Evolutionary conservation across 2,888 invertebrate genomes (phyloP), one percentile per base, ranked within the genome.

Genomic region (Tuberolachnus salignus): DNA sequence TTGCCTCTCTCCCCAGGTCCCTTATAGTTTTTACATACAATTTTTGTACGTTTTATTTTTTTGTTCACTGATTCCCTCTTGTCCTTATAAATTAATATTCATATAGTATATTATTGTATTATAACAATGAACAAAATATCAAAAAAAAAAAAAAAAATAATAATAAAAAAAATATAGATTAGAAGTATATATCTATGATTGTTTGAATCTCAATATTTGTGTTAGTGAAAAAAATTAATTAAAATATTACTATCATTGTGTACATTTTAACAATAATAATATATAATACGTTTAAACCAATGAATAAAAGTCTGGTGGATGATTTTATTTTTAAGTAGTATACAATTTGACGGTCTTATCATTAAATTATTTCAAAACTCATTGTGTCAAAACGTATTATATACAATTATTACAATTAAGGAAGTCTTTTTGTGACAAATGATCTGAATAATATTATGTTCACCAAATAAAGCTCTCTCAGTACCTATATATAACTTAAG

Each of bases 111-210:
- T 34, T 34, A 34, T 34, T 3, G 6, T 4, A 34, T 66, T 42
- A n/a, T 66, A 55, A 75, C 44, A 19, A 66, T 57, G 66, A 75
- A 75, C 66, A 75, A 73, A 72, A 70, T 59, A 26, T n/a, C 26
- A 26, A 34, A 66, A 66, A 51, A 72, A 70, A 72, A 26, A 23
- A 49, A 26, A 34, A 66, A 66, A 51, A 66, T 46, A 46, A 66
- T 9, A 13, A 26, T 10, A 13, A 34, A 34, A 34, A 34, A 34
- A 34, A 10, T 11, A 19, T 64, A 74, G 53, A 53, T 63, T 53
- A 53, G 51, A 21, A 53, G 55, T 19, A 55, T 10, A 42, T 42
- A 34, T 21, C 19, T 57, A 42, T 70, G n/a, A 26, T 75, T 46
- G 44, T 66, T 75, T 67, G 75, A 75, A 75, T 75, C 75, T 75